These are phyloP conservation scores for Drosophila pallidifrons DNA, from an alignment of 1,140 invertebrate species.

Conservation along the genomic window DNA sequence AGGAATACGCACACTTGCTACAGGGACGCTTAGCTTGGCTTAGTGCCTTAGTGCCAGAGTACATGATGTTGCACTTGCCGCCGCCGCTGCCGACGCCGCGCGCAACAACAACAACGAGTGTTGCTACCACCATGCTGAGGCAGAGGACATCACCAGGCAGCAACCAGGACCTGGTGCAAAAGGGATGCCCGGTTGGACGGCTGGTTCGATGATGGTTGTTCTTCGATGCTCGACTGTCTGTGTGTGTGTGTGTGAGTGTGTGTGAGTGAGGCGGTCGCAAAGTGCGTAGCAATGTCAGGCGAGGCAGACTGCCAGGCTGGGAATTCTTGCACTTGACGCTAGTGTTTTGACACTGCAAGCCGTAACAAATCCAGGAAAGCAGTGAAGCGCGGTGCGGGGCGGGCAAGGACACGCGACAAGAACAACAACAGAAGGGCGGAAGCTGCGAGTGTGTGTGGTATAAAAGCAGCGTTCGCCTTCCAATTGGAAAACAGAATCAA, in stretches of 20 bases:
- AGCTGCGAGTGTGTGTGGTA: conserved; percentile 45
- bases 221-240: no score
- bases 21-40: conserved; percentile 73
- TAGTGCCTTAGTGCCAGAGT: conserved; percentile 74
- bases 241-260: not conserved
- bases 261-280: conserved; percentile 55
- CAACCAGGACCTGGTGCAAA: conserved; percentile 56
- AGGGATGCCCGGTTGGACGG: conserved; percentile 53
- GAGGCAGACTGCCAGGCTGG: conserved; percentile 45
- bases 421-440: conserved; percentile 41
- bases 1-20: conserved; percentile 83
- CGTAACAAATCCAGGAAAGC: conserved; percentile 73
- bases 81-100: conserved; percentile 65
- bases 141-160: conserved; percentile 54
- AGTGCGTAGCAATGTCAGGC: conserved; percentile 78
- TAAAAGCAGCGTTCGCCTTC: conserved; percentile 69
- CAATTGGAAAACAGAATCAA: conserved; percentile 82
- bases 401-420: conserved; percentile 8
- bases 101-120: conserved; percentile 18
- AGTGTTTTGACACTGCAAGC: conserved; percentile 80
- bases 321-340: conserved; percentile 84
- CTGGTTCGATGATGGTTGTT: conserved; percentile 11
- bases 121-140: conserved; percentile 29
- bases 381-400: conserved; percentile 14
- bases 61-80: conserved; percentile 84